phyloP scores from a whole-genome alignment of 2,888 invertebrate genomes.

The Sisyra nigra region DNA sequence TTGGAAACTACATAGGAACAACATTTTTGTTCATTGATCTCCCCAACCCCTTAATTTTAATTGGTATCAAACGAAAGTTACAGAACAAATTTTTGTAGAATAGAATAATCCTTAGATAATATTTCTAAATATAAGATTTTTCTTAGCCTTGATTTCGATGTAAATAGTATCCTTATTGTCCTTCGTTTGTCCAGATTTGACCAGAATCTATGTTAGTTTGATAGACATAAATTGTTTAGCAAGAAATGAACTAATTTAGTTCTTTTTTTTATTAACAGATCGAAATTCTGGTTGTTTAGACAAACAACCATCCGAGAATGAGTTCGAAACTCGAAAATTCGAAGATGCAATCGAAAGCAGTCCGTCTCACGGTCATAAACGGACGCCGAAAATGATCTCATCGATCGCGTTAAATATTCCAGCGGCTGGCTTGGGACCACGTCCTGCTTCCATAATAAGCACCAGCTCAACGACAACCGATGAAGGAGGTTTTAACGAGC shows the following conservation, averaged over 20 bases:
- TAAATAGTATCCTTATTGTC: too few relatives aligned
- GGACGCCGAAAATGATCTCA: constrained; percentile 34
- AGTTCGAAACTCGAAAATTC: constrained; percentile 16
- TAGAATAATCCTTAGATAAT: too few relatives aligned
- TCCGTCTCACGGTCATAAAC: constrained; percentile 19
- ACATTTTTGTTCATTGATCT: neutral
- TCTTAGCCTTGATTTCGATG: too few relatives aligned
- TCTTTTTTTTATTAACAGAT: constrained; percentile 15
- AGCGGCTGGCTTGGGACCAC: constrained; percentile 43
- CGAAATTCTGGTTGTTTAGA: constrained; percentile 11
- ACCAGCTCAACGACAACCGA: constrained; percentile 32
- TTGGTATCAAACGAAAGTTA: neutral
- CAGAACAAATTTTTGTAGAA: neutral
- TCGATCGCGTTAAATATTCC: constrained; percentile 45
- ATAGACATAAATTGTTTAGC: too few relatives aligned
- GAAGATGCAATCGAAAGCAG: constrained; percentile 17
- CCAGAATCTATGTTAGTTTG: too few relatives aligned
- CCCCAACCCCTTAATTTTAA: neutral
- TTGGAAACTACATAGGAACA: neutral
- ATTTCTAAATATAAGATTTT: too few relatives aligned
- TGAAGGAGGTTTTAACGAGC: constrained; percentile 58
- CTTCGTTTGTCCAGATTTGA: too few relatives aligned
- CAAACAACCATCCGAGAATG: constrained; percentile 13
- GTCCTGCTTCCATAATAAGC: constrained; percentile 50
- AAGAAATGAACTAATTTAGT: neutral